These are phyloP conservation scores for Calosoma granatense DNA, from an alignment of 1,140 invertebrate species.

Conservation along the genomic window DNA sequence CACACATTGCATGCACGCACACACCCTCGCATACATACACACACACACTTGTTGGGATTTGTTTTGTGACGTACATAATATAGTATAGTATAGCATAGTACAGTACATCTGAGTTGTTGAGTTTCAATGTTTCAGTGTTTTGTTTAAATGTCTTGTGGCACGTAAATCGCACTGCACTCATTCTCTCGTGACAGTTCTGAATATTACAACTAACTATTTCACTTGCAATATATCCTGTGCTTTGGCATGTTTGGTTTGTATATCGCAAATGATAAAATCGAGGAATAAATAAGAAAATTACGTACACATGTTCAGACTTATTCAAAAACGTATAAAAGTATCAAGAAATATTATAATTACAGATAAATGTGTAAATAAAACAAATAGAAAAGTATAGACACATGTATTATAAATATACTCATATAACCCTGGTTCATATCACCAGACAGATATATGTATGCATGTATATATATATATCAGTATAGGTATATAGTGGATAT, in stretches of 20 bases:
- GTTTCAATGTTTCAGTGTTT: no score
- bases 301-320: slow-evolving; percentile 2
- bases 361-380: slow-evolving; percentile 4
- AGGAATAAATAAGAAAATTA: not conserved
- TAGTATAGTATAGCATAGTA: no score
- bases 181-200: not conserved
- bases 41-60: no score
- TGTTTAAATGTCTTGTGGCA: not conserved
- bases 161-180: not conserved
- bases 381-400: not conserved
- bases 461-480: not conserved
- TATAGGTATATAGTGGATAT: not conserved
- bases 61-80: no score
- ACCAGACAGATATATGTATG: not conserved
- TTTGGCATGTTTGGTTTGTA: not conserved
- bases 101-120: no score
- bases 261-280: not conserved
- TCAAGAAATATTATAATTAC: slow-evolving; percentile 7
- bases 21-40: no score
- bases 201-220: not conserved
- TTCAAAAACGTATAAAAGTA: slow-evolving; percentile 4
- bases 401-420: not conserved
- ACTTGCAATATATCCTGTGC: not conserved
- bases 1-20: no score
- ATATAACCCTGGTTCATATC: not conserved